Conservation (phyloP, 2,888 invertebrate genomes). For the Octodonta nipae region DNA sequence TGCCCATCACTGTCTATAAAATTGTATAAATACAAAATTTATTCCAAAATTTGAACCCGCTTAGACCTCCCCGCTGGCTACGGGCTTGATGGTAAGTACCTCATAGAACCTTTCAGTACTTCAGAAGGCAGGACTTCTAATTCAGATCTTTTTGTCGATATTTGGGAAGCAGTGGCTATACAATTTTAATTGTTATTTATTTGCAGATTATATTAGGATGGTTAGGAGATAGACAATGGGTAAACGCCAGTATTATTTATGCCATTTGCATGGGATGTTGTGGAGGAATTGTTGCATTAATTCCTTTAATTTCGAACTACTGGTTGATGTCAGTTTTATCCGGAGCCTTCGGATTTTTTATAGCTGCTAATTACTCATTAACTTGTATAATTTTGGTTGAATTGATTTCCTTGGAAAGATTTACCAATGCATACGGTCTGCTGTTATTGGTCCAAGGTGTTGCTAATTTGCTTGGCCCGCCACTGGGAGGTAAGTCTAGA, state of each 20-base stretch:
- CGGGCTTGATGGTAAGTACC: no score
- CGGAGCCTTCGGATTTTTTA: constrained; percentile 77
- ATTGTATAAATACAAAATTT: no score
- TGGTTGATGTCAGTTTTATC: constrained; percentile 47
- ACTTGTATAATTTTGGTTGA: constrained; percentile 84
- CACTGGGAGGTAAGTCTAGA: constrained; percentile 59
- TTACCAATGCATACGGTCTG: constrained; percentile 83
- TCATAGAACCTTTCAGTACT: no score
- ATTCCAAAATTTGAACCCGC: no score
- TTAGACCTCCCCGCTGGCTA: no score
- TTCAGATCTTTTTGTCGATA: no score
- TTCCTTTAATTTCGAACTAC: constrained; percentile 50
- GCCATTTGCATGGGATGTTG: constrained; percentile 65
- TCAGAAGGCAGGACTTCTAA: no score
- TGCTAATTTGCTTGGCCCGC: constrained; percentile 80
- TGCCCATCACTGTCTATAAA: no score
- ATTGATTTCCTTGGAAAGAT: constrained; percentile 75
- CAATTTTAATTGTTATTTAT: no score
- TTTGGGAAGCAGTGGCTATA: no score
- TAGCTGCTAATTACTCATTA: constrained; percentile 83
- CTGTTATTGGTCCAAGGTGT: constrained; percentile 77
- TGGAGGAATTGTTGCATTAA: constrained; percentile 50
- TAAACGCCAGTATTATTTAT: constrained; percentile 67
- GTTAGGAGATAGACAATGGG: constrained; percentile 70
- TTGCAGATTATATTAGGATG: constrained; percentile 70